Evolutionary conservation across 1,140 invertebrate genomes (phyloP).

Genomic region (Bombyx mandarina): DNA sequence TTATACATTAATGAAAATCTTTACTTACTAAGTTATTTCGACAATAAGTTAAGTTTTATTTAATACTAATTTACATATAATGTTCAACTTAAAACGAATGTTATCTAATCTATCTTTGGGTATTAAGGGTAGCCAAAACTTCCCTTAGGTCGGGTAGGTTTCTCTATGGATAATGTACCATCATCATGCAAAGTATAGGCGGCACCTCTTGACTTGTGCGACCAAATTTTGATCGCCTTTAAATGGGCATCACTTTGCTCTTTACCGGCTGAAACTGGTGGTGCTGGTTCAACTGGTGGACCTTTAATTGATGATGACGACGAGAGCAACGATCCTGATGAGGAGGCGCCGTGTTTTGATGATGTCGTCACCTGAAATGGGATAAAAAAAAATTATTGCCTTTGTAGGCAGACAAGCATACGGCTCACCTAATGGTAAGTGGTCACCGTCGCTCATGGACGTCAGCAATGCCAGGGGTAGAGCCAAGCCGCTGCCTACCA

Average conservation of each 20-base stretch:
- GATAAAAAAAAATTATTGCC: neutral
- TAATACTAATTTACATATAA: too few relatives aligned
- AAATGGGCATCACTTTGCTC: constrained; percentile 56
- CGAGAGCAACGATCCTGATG: constrained; percentile 3
- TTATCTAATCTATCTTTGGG: too few relatives aligned
- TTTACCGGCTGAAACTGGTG: constrained; percentile 23
- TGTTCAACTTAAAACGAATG: too few relatives aligned
- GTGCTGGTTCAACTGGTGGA: constrained; percentile 29
- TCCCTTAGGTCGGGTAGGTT: constrained; percentile 13
- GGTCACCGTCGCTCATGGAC: too few relatives aligned
- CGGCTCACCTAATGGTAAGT: too few relatives aligned
- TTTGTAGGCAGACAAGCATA: too few relatives aligned
- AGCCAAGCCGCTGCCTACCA: too few relatives aligned
- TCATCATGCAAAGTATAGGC: constrained; percentile 59
- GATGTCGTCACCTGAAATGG: constrained; percentile 22
- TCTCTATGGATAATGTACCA: constrained; percentile 47
- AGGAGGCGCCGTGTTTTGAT: neutral
- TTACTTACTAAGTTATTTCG: too few relatives aligned
- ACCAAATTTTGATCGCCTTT: constrained; percentile 56
- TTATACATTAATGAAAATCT: too few relatives aligned
- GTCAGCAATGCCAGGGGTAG: too few relatives aligned
- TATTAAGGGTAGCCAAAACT: neutral
- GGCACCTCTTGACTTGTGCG: constrained; percentile 52
- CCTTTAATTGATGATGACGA: constrained; percentile 13
- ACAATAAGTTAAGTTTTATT: too few relatives aligned